phyloP scores from a whole-genome alignment of 2,113 vertebrate genomes.

The Catharus minimus region DNA sequence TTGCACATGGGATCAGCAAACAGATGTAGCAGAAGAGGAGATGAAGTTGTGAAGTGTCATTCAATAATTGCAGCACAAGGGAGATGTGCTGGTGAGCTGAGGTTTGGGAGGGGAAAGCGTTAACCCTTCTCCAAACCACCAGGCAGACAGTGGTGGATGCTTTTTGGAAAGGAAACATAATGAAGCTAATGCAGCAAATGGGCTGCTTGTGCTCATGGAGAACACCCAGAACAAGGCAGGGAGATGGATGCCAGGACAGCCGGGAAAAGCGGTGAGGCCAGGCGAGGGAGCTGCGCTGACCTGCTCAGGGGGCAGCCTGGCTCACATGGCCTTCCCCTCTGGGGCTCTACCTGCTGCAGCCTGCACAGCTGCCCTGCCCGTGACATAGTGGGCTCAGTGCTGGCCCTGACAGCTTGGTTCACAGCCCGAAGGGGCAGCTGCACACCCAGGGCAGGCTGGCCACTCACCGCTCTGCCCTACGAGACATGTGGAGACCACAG shows the following conservation, averaged over 20 bases:
- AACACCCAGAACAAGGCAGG: fast-evolving
- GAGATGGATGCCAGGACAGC: not conserved
- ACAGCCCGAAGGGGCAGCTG: conserved; percentile 4
- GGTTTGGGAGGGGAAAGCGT: not conserved
- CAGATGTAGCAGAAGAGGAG: conserved; percentile 65
- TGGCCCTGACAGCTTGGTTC: not conserved
- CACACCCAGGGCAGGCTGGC: not conserved
- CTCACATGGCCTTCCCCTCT: not conserved
- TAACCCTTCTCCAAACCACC: not conserved
- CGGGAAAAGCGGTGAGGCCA: fast-evolving
- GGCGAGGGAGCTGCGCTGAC: not conserved
- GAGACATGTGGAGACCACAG: not conserved
- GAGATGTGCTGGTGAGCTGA: not conserved
- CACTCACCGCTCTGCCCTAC: fast-evolving
- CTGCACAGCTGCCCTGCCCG: fast-evolving
- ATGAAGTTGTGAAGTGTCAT: conserved; percentile 63
- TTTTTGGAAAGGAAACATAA: not conserved
- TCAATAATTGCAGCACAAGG: conserved; percentile 58
- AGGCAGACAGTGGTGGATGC: not conserved
- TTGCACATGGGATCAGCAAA: conserved; percentile 50
- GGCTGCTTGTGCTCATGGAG: not conserved
- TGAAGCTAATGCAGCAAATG: not conserved
- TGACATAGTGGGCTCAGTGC: not conserved
- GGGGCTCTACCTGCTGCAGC: not conserved
- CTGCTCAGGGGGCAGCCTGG: not conserved